Evolutionary conservation across 2,888 invertebrate species (phyloP), one percentile per base, ranked within the genome.

Genomic region (Archaeoteleia sp.): DNA sequence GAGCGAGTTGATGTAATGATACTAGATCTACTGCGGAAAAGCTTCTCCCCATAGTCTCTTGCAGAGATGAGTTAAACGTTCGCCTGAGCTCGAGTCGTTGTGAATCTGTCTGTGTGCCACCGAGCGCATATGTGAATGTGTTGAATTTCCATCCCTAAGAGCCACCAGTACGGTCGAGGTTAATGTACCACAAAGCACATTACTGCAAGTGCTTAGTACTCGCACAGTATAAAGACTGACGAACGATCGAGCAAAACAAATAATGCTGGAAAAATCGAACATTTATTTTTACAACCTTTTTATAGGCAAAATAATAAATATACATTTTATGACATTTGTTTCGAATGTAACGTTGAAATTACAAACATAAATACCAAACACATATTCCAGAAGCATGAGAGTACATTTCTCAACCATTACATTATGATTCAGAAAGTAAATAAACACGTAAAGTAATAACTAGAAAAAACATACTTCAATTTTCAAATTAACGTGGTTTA

Each of bases 111-210:
- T 39, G 51, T 46, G 53, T 53, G 39, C 34, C 32, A 32, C 37
- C 23, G 46, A 37, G 53, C 30, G 25, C 20, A 35, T 34, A 46
- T 66, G 66, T 43, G 43, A 53, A 66, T 66, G 66, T 66, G 40
- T 42, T 25, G 58, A 60, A 66, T 60, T 66, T 58, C 48, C 53
- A 53, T 54, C 58, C 58, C 53, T 66, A 29, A 57, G 49, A 53
- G 42, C 34, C 45, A 46, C 49, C 20, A 66, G 71, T 67, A 71
- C 61, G 70, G 70, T 67, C 71, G 74, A 70, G 77, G 79, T 82
- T 82, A 81, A 82, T 82, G 82, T 76, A 81, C 79, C 78, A 77
- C 76, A 78, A 76, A 79, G 79, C 75, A 71, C 77, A 81, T 82
- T 82, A 81, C 75, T 73, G 75, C 70, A 71, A 78, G 78, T 78